phyloP scores from a whole-genome alignment of 2,797 vertebrate species.

The Columba guinea region DNA sequence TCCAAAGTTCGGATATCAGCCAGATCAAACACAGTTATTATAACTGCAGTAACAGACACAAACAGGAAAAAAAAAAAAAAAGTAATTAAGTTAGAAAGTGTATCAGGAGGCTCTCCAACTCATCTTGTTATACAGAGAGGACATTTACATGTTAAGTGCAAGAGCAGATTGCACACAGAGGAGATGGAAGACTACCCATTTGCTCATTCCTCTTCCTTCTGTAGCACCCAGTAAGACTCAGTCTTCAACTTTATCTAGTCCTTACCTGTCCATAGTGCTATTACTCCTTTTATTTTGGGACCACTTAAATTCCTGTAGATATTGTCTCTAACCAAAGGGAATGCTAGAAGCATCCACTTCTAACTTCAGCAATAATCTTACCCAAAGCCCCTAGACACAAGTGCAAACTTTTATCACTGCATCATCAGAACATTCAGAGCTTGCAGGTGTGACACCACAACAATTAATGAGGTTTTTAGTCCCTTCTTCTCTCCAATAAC shows the following conservation, averaged over 20 bases:
- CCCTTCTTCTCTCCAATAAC: neutral
- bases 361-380: neutral
- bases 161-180: neutral
- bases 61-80: neutral
- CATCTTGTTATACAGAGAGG: neutral
- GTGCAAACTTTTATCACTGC: neutral
- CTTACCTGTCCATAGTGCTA: neutral
- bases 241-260: neutral
- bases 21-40: conserved; percentile 90
- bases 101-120: neutral
- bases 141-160: neutral
- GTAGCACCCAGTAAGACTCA: neutral
- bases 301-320: neutral
- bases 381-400: neutral
- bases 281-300: neutral
- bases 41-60: conserved; percentile 77
- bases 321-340: neutral
- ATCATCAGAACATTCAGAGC: neutral
- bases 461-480: neutral
- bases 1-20: conserved; percentile 87
- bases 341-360: neutral
- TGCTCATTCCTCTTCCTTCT: neutral
- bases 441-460: neutral
- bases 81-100: neutral
- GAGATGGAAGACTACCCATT: neutral